These are phyloP conservation scores for Xylota segnis DNA, from an alignment of 2,888 invertebrate species.

Conservation along the genomic window DNA sequence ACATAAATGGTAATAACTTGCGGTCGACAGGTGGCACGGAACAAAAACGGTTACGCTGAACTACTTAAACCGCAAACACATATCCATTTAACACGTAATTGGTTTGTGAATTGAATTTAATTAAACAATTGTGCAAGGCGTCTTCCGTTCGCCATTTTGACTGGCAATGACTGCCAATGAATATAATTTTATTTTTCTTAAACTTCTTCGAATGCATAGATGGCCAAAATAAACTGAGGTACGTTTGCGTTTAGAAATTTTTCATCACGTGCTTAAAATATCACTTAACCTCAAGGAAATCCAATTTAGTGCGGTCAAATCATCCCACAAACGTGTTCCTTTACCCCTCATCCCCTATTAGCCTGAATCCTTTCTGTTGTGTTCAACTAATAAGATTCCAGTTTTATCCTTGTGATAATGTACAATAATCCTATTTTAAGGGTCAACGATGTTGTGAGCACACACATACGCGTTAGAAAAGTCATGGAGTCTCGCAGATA, in stretches of 20 bases:
- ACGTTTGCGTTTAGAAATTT: background rate
- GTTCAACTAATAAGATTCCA: conserved; percentile 45
- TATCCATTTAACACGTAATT: conserved; percentile 19
- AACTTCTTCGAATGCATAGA: background rate
- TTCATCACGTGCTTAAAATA: conserved; percentile 30
- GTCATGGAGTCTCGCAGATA: conserved; percentile 1
- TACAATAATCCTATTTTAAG: conserved; percentile 35
- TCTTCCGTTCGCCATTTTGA: background rate
- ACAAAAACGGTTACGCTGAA: conserved; percentile 17
- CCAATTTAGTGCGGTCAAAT: conserved; percentile 31
- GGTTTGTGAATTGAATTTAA: conserved; percentile 28
- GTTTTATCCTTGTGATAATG: conserved; percentile 24
- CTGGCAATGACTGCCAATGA: no score
- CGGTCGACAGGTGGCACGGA: conserved; percentile 36
- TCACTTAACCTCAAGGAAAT: conserved; percentile 32
- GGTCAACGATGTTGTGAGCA: conserved; percentile 36
- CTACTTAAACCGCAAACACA: conserved; percentile 14
- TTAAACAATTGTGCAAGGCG: conserved; percentile 26
- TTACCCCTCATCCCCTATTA: background rate
- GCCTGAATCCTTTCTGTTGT: conserved; percentile 34
- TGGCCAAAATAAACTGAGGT: background rate
- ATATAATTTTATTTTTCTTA: background rate
- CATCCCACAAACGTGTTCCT: background rate
- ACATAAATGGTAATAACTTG: conserved; percentile 21
- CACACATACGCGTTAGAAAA: conserved; percentile 3